Evolutionary conservation across 2,888 invertebrate species (phyloP).

Genomic region (Sphaerophoria taeniata): DNA sequence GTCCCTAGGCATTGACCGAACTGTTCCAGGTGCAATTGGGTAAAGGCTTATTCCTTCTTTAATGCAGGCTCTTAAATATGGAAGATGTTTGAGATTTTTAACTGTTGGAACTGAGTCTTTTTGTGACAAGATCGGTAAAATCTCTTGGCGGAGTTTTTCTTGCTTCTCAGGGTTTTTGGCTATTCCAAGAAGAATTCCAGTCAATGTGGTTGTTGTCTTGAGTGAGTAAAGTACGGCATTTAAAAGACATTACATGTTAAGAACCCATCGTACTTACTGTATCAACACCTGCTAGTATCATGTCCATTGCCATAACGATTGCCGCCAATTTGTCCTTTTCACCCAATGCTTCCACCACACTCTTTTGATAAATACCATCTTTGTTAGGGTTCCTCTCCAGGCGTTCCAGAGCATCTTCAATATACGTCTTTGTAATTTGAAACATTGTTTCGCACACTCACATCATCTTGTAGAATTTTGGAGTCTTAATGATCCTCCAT

Average conservation of each 20-base stretch:
- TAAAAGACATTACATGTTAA: not conserved
- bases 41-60: slow-evolving; percentile 88
- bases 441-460: slow-evolving; percentile 75
- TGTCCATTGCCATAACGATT: slow-evolving; percentile 84
- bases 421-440: slow-evolving; percentile 77
- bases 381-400: slow-evolving; percentile 61
- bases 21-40: slow-evolving; percentile 85
- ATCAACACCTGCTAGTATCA: slow-evolving; percentile 86
- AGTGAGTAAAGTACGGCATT: slow-evolving; percentile 57
- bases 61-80: slow-evolving; percentile 88
- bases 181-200: slow-evolving; percentile 85
- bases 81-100: slow-evolving; percentile 83
- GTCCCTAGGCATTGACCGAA: slow-evolving; percentile 84
- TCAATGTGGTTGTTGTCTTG: slow-evolving; percentile 85
- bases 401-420: slow-evolving; percentile 78
- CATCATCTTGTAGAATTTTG: slow-evolving; percentile 78
- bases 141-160: slow-evolving; percentile 85
- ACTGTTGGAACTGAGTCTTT: slow-evolving; percentile 82
- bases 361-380: slow-evolving; percentile 76
- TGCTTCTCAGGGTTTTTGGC: slow-evolving; percentile 87
- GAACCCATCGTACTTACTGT: slow-evolving; percentile 82
- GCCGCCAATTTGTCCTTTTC: slow-evolving; percentile 84
- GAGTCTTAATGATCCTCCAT: slow-evolving; percentile 79
- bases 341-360: slow-evolving; percentile 84
- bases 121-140: slow-evolving; percentile 82